Conservation (phyloP, 1,140 invertebrate species). For the Drosophila oshimai region DNA sequence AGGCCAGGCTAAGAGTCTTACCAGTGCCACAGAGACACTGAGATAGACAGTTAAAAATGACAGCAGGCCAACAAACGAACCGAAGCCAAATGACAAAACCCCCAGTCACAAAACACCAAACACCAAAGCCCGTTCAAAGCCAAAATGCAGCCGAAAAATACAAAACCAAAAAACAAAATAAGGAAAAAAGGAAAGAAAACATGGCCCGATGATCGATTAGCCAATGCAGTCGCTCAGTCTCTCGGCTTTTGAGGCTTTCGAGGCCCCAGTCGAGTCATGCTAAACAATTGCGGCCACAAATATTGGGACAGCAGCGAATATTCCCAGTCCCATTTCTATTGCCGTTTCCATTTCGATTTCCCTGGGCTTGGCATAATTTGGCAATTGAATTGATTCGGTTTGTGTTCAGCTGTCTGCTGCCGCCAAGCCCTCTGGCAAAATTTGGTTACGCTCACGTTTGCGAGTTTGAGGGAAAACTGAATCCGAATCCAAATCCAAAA, state of each 20-base stretch:
- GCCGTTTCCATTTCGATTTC: conserved; percentile 32
- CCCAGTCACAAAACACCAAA: conserved; percentile 21
- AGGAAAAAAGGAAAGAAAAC: conserved; percentile 36
- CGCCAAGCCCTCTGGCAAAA: conserved; percentile 74
- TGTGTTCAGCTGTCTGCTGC: conserved; percentile 2
- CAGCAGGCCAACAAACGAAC: conserved; percentile 56
- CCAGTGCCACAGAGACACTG: conserved; percentile 28
- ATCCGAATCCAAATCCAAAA: background rate
- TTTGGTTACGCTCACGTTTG: conserved; percentile 80
- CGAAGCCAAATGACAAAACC: conserved; percentile 52
- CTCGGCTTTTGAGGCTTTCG: conserved; percentile 1
- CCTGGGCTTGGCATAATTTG: conserved; percentile 72
- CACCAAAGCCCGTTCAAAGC: conserved; percentile 27
- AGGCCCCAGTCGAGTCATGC: conserved; percentile 56
- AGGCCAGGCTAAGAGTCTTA: conserved; percentile 33
- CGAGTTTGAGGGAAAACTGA: conserved; percentile 31
- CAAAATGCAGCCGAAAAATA: conserved; percentile 33
- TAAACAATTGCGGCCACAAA: conserved; percentile 76
- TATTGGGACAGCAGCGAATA: conserved; percentile 71
- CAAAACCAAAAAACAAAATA: too few species aligned
- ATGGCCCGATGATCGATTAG: conserved; percentile 77
- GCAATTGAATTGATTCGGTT: conserved; percentile 75
- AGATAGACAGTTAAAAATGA: conserved; percentile 78
- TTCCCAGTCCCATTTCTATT: conserved; percentile 33
- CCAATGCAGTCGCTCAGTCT: conserved; percentile 64